These are phyloP conservation scores for Thelaira solivaga DNA, from an alignment of 2,888 invertebrate genomes.

Conservation along the genomic window DNA sequence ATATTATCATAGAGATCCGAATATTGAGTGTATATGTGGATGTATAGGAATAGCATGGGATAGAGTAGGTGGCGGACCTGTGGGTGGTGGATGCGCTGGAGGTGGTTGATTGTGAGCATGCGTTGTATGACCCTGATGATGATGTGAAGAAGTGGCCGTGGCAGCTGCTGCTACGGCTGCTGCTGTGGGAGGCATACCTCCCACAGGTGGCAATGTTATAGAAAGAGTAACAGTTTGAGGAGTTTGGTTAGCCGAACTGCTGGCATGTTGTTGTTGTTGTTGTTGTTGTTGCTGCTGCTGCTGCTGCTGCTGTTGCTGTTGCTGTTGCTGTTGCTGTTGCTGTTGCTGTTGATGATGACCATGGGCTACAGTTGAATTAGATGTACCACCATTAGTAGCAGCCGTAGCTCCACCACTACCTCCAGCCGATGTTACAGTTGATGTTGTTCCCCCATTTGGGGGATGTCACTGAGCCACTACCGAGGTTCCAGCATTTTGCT, in stretches of 20 bases:
- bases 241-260: slow-evolving; percentile 57
- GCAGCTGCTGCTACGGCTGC: slow-evolving; percentile 69
- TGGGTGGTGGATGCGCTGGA: slow-evolving; percentile 64
- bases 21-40: slow-evolving; percentile 77
- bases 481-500: slow-evolving; percentile 74
- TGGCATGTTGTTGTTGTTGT: slow-evolving; percentile 63
- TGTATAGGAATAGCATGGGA: slow-evolving; percentile 76
- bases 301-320: slow-evolving; percentile 66
- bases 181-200: slow-evolving; percentile 68
- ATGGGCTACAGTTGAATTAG: slow-evolving; percentile 68
- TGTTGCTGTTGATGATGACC: slow-evolving; percentile 67
- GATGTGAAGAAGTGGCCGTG: slow-evolving; percentile 65
- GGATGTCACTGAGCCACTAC: slow-evolving; percentile 78
- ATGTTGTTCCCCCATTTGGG: slow-evolving; percentile 71
- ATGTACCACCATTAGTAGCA: slow-evolving; percentile 49
- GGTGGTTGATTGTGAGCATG: slow-evolving; percentile 62
- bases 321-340: slow-evolving; percentile 40
- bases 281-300: slow-evolving; percentile 51
- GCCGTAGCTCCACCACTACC: slow-evolving; percentile 53
- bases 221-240: slow-evolving; percentile 75
- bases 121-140: slow-evolving; percentile 63
- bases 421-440: slow-evolving; percentile 68
- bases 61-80: slow-evolving; percentile 71
- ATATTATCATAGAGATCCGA: slow-evolving; percentile 78
- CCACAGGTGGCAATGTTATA: slow-evolving; percentile 74